Evolutionary conservation across 2,113 vertebrate genomes (phyloP).

Genomic region (Spheniscus mendiculus): DNA sequence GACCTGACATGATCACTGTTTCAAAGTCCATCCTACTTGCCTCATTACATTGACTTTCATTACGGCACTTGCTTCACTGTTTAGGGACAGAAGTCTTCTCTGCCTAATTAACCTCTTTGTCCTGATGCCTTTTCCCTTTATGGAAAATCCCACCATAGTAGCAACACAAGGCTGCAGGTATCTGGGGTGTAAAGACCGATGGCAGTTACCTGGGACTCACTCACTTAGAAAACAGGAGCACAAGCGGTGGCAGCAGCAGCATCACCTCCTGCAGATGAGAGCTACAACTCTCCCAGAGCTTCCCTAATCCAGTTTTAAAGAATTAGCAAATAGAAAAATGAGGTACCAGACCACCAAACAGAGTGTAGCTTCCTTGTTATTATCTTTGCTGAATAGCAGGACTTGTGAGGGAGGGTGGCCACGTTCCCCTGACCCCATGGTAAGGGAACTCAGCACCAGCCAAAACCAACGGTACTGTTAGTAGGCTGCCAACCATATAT

Average conservation of each 20-base stretch:
- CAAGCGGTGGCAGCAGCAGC: slow-evolving; percentile 45
- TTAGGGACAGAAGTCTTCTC: neutral
- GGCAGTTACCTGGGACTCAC: slow-evolving; percentile 33
- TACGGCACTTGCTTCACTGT: neutral
- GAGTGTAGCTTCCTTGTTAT: neutral
- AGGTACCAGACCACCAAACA: slow-evolving; percentile 11
- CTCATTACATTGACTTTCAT: neutral
- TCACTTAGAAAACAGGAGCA: slow-evolving; percentile 63
- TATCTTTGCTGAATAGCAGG: neutral
- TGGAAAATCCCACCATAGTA: neutral
- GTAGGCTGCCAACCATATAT: neutral
- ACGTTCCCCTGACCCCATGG: neutral
- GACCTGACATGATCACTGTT: neutral
- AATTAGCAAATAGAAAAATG: slow-evolving; percentile 64
- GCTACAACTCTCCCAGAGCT: neutral
- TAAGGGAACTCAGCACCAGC: neutral
- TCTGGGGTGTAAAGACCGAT: neutral
- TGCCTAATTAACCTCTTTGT: neutral
- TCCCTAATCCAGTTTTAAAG: slow-evolving; percentile 48
- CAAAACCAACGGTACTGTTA: neutral
- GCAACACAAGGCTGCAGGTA: neutral
- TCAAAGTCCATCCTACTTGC: neutral
- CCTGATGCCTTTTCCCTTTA: neutral
- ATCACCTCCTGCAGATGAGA: slow-evolving; percentile 58
- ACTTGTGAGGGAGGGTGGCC: neutral